Evolutionary conservation across 2,797 vertebrate species (phyloP), one percentile per base, ranked within the genome.

Genomic region (Poecilia picta): DNA sequence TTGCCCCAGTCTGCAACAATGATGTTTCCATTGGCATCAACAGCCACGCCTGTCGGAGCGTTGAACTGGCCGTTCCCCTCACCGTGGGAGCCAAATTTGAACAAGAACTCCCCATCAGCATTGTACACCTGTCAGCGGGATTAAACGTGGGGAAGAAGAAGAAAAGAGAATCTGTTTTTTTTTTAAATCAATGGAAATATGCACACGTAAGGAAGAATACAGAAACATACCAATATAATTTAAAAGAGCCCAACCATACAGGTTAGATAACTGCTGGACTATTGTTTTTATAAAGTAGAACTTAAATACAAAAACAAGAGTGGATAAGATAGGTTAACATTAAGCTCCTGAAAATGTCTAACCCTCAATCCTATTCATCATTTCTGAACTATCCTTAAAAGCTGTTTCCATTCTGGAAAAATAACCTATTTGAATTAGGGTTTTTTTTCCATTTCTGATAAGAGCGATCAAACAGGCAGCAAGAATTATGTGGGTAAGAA

Each of bases 1-100:
- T 99, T 99, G 62, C 98, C 98, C 98, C 98, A 99, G 83, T 99
- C 98, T 0, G 98, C 98, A 79, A 99, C 98, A 0, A 99, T 99
- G 86, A 99, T 99, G 89, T 99, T 99, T 71, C 98, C 98, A 0
- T 98, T 98, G 88, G 95, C 91, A 28, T 99, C 98, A 72, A 98
- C 97, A 0, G 98, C 98, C 73, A 99, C 97, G 0, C 98, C 98
- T 0, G 98, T 99, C 1, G 98, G 98, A 5, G 98, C 98, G 0
- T 99, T 99, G 93, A 99, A 99, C 92, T 99, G 98, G 16, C 98
- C 98, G 0, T 99, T 99, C 8, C 98, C 98, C 87, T 99, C 98
- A 0, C 98, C 98, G 0, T 99, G 98, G 0, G 98, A 99, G 57
- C 98, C 98, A 4, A 99, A 99, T 90, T 99, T 99, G 94, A 97